A percentile compares a stretch with the other conserved stretches of the same genome.
These are phyloP conservation scores for Protobothrops mucrosquamatus DNA, from an alignment of 2,113 vertebrate species.

Conservation along the genomic window DNA sequence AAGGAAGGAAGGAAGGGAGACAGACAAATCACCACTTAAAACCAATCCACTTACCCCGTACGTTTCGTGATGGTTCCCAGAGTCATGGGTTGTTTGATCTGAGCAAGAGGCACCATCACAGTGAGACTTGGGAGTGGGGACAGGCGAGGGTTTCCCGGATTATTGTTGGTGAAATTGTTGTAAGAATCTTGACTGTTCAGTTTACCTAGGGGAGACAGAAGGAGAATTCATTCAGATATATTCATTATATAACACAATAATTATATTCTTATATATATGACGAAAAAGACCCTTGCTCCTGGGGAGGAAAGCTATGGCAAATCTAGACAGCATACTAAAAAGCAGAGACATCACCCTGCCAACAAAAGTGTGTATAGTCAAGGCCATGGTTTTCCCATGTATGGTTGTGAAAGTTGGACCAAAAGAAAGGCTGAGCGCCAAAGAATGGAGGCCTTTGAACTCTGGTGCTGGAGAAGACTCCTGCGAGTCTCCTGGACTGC, in stretches of 20 bases:
- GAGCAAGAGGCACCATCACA: constrained; percentile 88
- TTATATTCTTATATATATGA: neutral
- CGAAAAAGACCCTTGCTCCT: too few relatives aligned
- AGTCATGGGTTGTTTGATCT: constrained; percentile 98
- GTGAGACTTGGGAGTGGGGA: constrained; percentile 89
- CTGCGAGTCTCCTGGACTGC: too few relatives aligned
- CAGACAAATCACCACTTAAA: neutral
- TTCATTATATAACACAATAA: neutral
- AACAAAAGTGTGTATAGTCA: too few relatives aligned
- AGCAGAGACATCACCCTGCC: too few relatives aligned
- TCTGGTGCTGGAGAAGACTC: too few relatives aligned
- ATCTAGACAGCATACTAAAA: too few relatives aligned
- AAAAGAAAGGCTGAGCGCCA: too few relatives aligned
- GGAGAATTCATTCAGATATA: neutral
- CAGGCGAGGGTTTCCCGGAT: constrained; percentile 90
- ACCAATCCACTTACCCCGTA: constrained; percentile 80
- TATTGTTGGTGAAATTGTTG: constrained; percentile 96
- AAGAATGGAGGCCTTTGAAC: too few relatives aligned
- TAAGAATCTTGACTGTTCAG: constrained; percentile 92
- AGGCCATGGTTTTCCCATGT: too few relatives aligned
- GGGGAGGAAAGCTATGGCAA: too few relatives aligned
- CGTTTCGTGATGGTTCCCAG: constrained; percentile 97
- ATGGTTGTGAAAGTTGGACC: too few relatives aligned
- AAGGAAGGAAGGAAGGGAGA: neutral
- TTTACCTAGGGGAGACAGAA: constrained; percentile 58